Conservation (phyloP, 2,797 vertebrate species). For the Manis pentadactyla region DNA sequence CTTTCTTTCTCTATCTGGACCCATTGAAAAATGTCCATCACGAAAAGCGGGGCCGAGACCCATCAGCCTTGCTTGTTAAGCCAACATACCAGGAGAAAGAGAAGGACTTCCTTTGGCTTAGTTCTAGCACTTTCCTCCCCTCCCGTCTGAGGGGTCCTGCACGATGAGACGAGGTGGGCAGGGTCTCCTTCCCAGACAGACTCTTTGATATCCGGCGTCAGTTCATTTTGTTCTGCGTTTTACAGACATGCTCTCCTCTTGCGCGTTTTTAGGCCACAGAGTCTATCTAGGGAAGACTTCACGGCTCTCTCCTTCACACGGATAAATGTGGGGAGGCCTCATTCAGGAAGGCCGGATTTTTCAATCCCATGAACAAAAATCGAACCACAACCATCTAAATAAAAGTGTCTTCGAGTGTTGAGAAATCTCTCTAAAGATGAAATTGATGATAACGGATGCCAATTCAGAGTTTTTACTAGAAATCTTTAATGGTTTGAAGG, state of each 20-base stretch:
- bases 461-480: background rate
- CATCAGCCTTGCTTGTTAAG: constrained; percentile 25
- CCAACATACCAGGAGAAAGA: constrained; percentile 54
- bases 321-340: background rate
- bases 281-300: background rate
- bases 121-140: background rate
- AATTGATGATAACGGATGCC: background rate
- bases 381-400: background rate
- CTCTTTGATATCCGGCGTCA: background rate
- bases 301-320: background rate
- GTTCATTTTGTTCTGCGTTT: background rate
- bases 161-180: fast-evolving
- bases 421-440: background rate
- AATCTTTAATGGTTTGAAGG: background rate
- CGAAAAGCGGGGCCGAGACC: constrained; percentile 36
- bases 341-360: background rate
- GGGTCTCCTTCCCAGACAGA: background rate
- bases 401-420: background rate
- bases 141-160: background rate
- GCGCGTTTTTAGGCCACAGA: background rate
- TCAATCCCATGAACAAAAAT: background rate
- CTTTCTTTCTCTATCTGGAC: constrained; percentile 38
- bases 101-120: background rate
- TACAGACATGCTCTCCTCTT: background rate
- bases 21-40: constrained; percentile 51